Conservation (phyloP, 2,888 invertebrate species). For the Trissolcus japonicus region DNA sequence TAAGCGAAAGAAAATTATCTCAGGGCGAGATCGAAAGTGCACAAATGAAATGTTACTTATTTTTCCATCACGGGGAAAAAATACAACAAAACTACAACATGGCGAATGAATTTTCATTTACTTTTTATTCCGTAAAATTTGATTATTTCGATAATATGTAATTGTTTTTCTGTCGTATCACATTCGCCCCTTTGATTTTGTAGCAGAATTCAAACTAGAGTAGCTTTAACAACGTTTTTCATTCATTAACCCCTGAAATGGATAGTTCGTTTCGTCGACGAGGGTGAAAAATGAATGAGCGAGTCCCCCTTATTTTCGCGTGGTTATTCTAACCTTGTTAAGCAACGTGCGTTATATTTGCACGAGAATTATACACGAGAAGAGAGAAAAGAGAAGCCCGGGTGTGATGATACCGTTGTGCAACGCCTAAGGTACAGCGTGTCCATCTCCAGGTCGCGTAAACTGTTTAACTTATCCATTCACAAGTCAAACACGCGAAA, state of each 20-base stretch:
- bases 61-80: too few relatives aligned
- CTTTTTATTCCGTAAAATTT: too few relatives aligned
- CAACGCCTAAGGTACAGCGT: slow-evolving; percentile 11
- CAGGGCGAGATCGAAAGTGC: not conserved
- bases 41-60: too few relatives aligned
- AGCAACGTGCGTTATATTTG: slow-evolving; percentile 55
- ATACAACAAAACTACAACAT: too few relatives aligned
- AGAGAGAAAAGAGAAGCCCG: slow-evolving; percentile 31
- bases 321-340: slow-evolving; percentile 68
- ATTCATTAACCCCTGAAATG: slow-evolving; percentile 58
- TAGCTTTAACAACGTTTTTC: slow-evolving; percentile 48
- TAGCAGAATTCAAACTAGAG: slow-evolving; percentile 18
- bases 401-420: not conserved
- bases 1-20: slow-evolving; percentile 22
- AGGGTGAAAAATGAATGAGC: slow-evolving; percentile 67
- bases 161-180: too few relatives aligned
- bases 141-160: too few relatives aligned
- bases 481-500: slow-evolving; percentile 74
- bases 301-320: slow-evolving; percentile 57
- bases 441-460: slow-evolving; percentile 61
- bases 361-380: slow-evolving; percentile 47
- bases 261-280: slow-evolving; percentile 61
- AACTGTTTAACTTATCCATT: slow-evolving; percentile 73
- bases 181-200: slow-evolving; percentile 9
- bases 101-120: too few relatives aligned